Conservation (phyloP, 1,140 invertebrate species). For the Formica selysi region DNA sequence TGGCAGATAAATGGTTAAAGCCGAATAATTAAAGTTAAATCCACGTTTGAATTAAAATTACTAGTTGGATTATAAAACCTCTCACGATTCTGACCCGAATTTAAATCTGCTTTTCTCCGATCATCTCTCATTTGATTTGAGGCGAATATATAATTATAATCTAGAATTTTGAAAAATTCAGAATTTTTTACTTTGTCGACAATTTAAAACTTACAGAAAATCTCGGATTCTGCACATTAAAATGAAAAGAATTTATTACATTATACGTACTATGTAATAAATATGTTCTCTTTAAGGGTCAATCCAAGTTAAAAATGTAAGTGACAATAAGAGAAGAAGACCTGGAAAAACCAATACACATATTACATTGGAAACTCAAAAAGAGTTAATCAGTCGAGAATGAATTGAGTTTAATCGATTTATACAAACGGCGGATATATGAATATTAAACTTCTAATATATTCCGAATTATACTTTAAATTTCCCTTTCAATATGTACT, state of each 20-base stretch:
- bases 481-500: background rate
- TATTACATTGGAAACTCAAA: background rate
- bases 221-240: too few relatives aligned
- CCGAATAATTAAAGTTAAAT: constrained; percentile 30
- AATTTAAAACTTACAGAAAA: too few relatives aligned
- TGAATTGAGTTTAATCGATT: background rate
- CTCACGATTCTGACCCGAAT: constrained; percentile 19
- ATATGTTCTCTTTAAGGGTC: background rate
- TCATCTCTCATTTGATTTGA: background rate
- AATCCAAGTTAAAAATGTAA: constrained; percentile 8
- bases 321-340: background rate
- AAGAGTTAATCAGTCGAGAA: background rate
- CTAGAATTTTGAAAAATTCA: background rate
- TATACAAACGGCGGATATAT: background rate
- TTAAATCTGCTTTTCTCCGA: constrained; percentile 23
- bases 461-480: background rate
- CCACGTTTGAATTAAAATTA: constrained; percentile 13
- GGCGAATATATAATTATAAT: background rate
- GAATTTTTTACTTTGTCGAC: background rate
- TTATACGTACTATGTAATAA: background rate
- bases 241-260: too few relatives aligned
- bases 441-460: background rate
- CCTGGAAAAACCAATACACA: background rate
- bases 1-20: background rate
- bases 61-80: constrained; percentile 24